Conservation (phyloP, 1,140 invertebrate genomes). For the Scaptomyza pallida region DNA sequence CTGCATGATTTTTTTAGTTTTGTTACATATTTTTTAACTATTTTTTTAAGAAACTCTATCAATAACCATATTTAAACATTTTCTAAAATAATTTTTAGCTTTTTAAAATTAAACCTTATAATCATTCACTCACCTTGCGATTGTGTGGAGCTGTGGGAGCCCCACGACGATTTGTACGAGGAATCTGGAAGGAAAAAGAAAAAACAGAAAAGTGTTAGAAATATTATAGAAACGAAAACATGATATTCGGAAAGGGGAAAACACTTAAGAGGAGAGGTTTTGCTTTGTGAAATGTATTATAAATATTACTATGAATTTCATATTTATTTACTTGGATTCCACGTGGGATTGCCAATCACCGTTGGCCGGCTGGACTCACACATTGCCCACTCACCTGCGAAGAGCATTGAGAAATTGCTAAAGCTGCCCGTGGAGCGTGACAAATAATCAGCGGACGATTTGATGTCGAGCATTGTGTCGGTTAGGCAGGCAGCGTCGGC, state of each 20-base stretch:
- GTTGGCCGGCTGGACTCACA: conserved; percentile 73
- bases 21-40: too few relatives aligned
- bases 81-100: too few relatives aligned
- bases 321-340: conserved; percentile 75
- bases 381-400: conserved; percentile 86
- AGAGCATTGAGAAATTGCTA: conserved; percentile 90
- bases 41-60: too few relatives aligned
- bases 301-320: conserved; percentile 22
- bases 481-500: conserved; percentile 45
- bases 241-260: not conserved
- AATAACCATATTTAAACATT: not conserved
- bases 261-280: not conserved
- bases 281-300: not conserved
- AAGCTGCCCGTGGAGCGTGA: conserved; percentile 88
- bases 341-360: conserved; percentile 66
- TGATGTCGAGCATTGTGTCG: conserved; percentile 88
- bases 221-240: not conserved
- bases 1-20: too few relatives aligned
- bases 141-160: conserved; percentile 87
- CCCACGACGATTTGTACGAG: conserved; percentile 89
- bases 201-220: not conserved
- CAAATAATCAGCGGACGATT: conserved; percentile 89
- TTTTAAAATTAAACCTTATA: too few relatives aligned
- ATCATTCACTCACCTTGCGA: conserved; percentile 86
- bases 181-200: conserved; percentile 86